Percentiles rank a stretch among this genome's conserved stretches.
Conservation (phyloP, 2,797 vertebrate species). For the Peromyscus attwateri region DNA sequence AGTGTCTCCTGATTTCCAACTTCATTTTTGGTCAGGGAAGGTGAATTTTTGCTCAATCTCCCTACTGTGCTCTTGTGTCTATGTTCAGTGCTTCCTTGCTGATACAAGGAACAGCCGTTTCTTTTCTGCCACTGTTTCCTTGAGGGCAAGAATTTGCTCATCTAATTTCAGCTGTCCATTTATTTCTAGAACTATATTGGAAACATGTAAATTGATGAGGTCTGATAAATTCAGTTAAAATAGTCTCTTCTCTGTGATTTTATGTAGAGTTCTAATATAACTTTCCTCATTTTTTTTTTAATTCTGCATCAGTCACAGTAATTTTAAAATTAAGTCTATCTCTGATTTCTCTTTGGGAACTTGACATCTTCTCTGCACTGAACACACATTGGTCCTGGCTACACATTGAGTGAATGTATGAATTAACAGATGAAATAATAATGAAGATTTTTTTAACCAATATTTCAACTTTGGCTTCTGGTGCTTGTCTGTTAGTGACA, state of each 20-base stretch:
- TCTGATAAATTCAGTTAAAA: background rate
- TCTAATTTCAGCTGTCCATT: background rate
- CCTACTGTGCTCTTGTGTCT: background rate
- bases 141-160: background rate
- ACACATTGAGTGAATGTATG: conserved; percentile 26
- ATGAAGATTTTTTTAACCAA: conserved; percentile 27
- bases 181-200: background rate
- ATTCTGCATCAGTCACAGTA: conserved; percentile 15
- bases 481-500: background rate
- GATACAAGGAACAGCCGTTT: background rate
- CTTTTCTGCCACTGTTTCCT: background rate
- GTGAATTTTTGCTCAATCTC: background rate
- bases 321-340: conserved; percentile 32
- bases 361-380: background rate
- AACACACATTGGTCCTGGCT: background rate
- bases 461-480: conserved; percentile 52
- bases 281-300: background rate
- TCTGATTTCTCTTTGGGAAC: conserved; percentile 47
- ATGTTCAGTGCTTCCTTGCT: background rate
- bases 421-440: conserved; percentile 58
- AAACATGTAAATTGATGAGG: background rate
- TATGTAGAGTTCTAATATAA: background rate
- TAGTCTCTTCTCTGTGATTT: background rate
- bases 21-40: background rate
- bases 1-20: background rate